phyloP scores from a whole-genome alignment of 2,888 invertebrate genomes.

The Nephrotoma flavescens region DNA sequence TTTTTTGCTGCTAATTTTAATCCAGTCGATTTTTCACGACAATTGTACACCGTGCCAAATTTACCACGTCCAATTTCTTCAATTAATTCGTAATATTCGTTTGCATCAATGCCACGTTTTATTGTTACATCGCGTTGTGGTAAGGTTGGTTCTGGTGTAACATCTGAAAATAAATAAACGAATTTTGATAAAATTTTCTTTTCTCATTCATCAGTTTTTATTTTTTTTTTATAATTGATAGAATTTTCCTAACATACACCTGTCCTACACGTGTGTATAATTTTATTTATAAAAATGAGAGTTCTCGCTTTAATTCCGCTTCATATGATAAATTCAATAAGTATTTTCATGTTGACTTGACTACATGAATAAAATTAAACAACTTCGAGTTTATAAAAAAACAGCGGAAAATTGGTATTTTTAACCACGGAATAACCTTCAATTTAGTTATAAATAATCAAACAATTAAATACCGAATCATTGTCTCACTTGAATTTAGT shows the following conservation, averaged over 20 bases:
- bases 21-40: conserved; percentile 68
- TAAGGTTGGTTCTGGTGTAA: conserved; percentile 69
- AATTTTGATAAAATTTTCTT: neutral
- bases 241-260: neutral
- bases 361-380: neutral
- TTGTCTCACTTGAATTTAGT: neutral
- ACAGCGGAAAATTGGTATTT: neutral
- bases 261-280: neutral
- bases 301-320: neutral
- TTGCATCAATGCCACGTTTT: conserved; percentile 70
- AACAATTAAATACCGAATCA: neutral
- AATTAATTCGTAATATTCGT: conserved; percentile 72
- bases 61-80: conserved; percentile 94
- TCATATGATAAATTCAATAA: neutral
- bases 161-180: conserved; percentile 39
- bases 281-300: neutral
- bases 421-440: neutral
- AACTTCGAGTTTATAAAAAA: neutral
- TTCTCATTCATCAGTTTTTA: neutral
- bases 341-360: neutral
- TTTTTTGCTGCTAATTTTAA: conserved; percentile 84
- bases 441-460: neutral
- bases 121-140: conserved; percentile 76
- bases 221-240: neutral
- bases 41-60: conserved; percentile 92